Evolutionary conservation across 2,888 invertebrate species (phyloP), one percentile per base, ranked within the genome.

Genomic region (Aphodius granarius): DNA sequence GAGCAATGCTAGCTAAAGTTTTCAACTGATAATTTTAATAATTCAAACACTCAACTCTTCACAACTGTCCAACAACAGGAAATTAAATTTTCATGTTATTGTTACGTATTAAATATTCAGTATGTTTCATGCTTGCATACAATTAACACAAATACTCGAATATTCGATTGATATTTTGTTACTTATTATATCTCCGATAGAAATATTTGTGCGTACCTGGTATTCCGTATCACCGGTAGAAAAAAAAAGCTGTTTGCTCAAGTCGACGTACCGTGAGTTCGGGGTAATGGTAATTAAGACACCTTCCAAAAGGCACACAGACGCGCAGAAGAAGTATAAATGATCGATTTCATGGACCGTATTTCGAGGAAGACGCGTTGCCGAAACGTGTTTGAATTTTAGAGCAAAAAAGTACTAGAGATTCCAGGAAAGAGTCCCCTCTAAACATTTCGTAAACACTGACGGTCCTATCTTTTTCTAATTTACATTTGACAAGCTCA

Each of bases 321-420:
- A 18, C 22, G 22, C 68, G 22, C 20, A 68, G 13, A 20, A 22
- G 22, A 68, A 18, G 17, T 68, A 68, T 22, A 68, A 68, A 21
- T 22, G 68, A 68, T 68, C 68, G 68, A 68, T 68, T 68, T 68
- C 68, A 68, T 68, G 68, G 68, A 16, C 16, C 6, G 21, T 19
- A 5, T 9, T 68, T 68, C 68, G 20, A 19, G 20, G 68, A 68
- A 71, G 43, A 43, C 43, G 43, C 43, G 43, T 43, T 43, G 43
- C 43, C 43, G 43, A 43, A 43, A 43, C 43, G 43, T 43, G 43
- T 43, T 43, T 6, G 13, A 43, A 43, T 43, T 43, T 3, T 6
- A 43, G 43, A 43, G 43, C 9, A 43, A 43, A 43, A 43, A 43
- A 43, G 9, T 43, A 43, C 43, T 6, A 43, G 43, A 13, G 43